Evolutionary conservation across 1,140 invertebrate genomes (phyloP), one percentile per base, ranked within the genome.

Genomic region (Sarcophaga peregrina): DNA sequence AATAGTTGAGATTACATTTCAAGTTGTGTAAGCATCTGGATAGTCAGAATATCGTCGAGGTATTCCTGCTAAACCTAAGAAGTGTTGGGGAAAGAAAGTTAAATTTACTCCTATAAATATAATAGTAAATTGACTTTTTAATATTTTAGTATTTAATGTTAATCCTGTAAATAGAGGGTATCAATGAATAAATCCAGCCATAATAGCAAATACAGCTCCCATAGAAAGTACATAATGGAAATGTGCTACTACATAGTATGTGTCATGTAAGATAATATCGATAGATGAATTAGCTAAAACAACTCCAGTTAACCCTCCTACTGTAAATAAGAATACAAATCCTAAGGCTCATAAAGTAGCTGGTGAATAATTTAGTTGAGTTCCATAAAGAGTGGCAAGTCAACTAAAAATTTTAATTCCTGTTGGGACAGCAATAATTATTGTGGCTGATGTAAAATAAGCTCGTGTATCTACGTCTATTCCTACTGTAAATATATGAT

Each of bases 191-290:
- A 95, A 92, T 85, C 93, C 93, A 80, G 88, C 92, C 91, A 95
- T 92, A 92, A 95, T 94, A 78, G 93, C 92, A 92, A 95, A 95
- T 87, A 95, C 92, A 11, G 94, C 93, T 85, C 93, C 93, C 91
- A 94, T 93, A 20, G 92, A 93, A 86, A 94, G 84, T 73, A 93
- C 92, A 91, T 94, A 95, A 90, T 95, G 94, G 88, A 95, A 95
- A 91, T 96, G 94, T 3, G 50, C 50, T 52, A 52, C 50, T 52
- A 52, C 50, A 52, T 52, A 52, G 5, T 52, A 52, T 52, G 50
- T 52, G 50, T 52, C 50, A 52, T 52, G 50, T 10, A 52, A 13
- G 5, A 52, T 52, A 52, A 52, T 92, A 93, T 96, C 94, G 89
- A 95, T 90, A 78, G 93, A 93, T 80, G 94, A 94, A 89, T 95